Percentiles rank a stretch among this genome's conserved stretches.
Evolutionary conservation across 2,797 vertebrate genomes (phyloP).

Genomic region (Picus viridis): DNA sequence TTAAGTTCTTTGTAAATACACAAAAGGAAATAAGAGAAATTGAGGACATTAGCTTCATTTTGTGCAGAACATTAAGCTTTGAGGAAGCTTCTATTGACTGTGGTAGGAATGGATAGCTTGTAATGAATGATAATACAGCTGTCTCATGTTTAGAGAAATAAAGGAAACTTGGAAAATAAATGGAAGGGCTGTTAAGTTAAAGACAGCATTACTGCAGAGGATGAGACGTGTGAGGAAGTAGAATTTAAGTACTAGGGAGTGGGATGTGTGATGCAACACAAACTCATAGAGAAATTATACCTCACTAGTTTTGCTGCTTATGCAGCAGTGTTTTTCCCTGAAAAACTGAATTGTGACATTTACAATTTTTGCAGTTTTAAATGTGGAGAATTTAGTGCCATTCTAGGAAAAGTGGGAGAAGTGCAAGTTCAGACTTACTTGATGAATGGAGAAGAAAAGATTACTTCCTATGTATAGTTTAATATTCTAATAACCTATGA

Average conservation of each 20-base stretch:
- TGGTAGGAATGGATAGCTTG: not conserved
- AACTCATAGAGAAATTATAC: not conserved
- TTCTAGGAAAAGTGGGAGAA: not conserved
- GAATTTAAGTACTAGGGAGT: not conserved
- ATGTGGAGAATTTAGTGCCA: not conserved
- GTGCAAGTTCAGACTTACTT: not conserved
- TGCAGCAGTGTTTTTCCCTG: not conserved
- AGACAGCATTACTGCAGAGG: not conserved
- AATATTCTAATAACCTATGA: not conserved
- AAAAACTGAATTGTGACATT: not conserved
- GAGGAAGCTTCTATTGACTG: not conserved
- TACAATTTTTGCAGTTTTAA: not conserved
- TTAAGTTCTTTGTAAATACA: not conserved
- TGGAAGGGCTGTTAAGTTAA: not conserved
- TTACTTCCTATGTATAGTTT: not conserved
- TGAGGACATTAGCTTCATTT: not conserved
- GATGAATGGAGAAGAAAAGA: not conserved
- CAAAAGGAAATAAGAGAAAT: not conserved
- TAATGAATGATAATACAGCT: not conserved
- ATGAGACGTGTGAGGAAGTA: not conserved
- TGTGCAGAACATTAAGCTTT: not conserved
- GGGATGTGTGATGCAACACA: not conserved
- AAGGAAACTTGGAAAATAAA: not conserved
- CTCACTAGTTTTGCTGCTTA: not conserved
- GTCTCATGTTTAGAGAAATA: not conserved